phyloP scores from a whole-genome alignment of 2,113 vertebrate genomes.

The Enhydra lutris region DNA sequence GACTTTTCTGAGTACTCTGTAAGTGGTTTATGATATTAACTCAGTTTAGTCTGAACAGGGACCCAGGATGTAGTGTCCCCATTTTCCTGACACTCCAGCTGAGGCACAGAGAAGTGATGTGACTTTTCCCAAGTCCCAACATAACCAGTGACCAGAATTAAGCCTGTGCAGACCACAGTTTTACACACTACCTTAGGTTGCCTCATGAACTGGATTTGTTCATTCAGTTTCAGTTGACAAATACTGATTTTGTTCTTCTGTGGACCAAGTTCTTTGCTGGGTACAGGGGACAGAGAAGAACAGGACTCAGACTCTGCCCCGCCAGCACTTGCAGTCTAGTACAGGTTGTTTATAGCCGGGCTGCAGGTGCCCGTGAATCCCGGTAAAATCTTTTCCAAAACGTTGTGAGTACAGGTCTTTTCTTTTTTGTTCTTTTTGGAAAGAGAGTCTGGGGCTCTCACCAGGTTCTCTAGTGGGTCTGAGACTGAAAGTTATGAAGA shows the following conservation, averaged over 20 bases:
- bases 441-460: neutral
- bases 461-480: neutral
- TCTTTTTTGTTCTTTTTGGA: neutral
- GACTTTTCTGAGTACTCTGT: neutral
- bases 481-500: neutral
- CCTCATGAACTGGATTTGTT: neutral
- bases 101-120: neutral
- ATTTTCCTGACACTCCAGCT: neutral
- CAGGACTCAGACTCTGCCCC: neutral
- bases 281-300: neutral
- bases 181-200: neutral
- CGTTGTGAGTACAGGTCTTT: neutral
- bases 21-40: neutral
- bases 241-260: neutral
- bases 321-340: neutral
- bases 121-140: neutral
- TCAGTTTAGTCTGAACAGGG: neutral
- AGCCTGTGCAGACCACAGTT: neutral
- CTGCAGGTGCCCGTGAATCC: neutral
- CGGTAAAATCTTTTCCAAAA: neutral
- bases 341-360: neutral
- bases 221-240: neutral
- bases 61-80: neutral
- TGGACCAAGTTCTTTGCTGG: neutral
- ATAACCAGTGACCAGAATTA: neutral